Evolutionary conservation across 2,113 vertebrate genomes (phyloP).

Genomic region (Lophura nycthemera): DNA sequence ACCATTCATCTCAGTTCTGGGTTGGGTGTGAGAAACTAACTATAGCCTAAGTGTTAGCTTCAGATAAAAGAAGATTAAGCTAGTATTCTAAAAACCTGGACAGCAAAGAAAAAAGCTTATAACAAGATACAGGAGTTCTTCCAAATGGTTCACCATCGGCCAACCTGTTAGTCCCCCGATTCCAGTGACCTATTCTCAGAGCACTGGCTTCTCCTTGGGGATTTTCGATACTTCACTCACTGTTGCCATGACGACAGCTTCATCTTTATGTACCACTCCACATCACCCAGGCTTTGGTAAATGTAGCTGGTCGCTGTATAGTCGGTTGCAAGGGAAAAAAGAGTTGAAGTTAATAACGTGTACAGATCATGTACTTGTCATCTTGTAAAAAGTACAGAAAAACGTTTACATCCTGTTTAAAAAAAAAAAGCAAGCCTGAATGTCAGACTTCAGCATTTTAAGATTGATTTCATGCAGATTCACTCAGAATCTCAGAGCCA

Average conservation of each 20-base stretch:
- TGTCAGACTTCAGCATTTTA: constrained; percentile 64
- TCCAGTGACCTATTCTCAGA: constrained; percentile 99
- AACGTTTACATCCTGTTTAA: constrained; percentile 79
- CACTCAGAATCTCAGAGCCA: constrained; percentile 62
- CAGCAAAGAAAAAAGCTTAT: constrained; percentile 98
- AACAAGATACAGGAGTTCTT: constrained; percentile 99
- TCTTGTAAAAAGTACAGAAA: constrained; percentile 83
- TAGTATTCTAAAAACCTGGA: constrained; percentile 84
- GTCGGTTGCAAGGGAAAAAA: constrained; percentile 98
- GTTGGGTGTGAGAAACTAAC: constrained; percentile 55
- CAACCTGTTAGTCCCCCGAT: constrained; percentile 99
- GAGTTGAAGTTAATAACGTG: constrained; percentile 96
- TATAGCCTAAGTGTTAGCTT: constrained; percentile 60
- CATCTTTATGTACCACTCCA: constrained; percentile 99
- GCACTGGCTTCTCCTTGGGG: constrained; percentile 99
- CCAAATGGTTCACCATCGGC: constrained; percentile 96
- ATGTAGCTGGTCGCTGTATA: constrained; percentile 99
- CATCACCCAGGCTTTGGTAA: constrained; percentile 99
- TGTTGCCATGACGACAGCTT: constrained; percentile 99
- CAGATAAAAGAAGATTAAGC: constrained; percentile 33
- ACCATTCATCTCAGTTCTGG: constrained; percentile 30
- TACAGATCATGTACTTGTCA: constrained; percentile 75
- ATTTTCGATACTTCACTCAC: constrained; percentile 98
- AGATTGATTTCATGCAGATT: constrained; percentile 71
- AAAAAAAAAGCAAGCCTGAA: constrained; percentile 53